Evolutionary conservation across 2,888 invertebrate species (phyloP).

Genomic region (Blera fallax): DNA sequence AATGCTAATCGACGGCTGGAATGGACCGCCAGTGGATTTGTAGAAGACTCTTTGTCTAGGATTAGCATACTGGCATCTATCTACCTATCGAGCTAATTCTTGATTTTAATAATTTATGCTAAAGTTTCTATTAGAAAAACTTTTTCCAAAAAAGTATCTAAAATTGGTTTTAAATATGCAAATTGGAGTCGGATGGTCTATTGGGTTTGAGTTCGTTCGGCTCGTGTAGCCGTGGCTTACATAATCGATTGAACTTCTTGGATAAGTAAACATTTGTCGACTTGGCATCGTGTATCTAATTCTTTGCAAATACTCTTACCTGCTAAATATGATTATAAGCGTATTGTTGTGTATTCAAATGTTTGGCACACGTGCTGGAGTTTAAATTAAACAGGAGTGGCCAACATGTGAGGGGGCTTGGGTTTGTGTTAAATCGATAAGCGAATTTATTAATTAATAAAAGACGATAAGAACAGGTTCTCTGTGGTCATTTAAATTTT

Average conservation of each 20-base stretch:
- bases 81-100: conserved; percentile 5
- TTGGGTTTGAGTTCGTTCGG: background rate
- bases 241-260: conserved; percentile 28
- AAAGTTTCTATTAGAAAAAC: background rate
- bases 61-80: conserved; percentile 21
- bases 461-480: background rate
- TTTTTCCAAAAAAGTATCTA: conserved; percentile 6
- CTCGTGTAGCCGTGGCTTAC: conserved; percentile 18
- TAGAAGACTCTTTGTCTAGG: conserved; percentile 21
- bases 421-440: background rate
- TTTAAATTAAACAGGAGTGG: background rate
- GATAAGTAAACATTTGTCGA: background rate
- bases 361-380: conserved; percentile 1
- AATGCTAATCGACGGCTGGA: background rate
- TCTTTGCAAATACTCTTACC: background rate
- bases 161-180: conserved; percentile 12
- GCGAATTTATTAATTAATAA: background rate
- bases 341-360: background rate
- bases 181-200: conserved; percentile 2
- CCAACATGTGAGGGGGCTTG: background rate
- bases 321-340: background rate
- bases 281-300: background rate
- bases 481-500: background rate
- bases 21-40: background rate
- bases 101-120: conserved; percentile 34